Conservation (phyloP, 92 coral and sea anemone genomes). For the Porites rus region DNA sequence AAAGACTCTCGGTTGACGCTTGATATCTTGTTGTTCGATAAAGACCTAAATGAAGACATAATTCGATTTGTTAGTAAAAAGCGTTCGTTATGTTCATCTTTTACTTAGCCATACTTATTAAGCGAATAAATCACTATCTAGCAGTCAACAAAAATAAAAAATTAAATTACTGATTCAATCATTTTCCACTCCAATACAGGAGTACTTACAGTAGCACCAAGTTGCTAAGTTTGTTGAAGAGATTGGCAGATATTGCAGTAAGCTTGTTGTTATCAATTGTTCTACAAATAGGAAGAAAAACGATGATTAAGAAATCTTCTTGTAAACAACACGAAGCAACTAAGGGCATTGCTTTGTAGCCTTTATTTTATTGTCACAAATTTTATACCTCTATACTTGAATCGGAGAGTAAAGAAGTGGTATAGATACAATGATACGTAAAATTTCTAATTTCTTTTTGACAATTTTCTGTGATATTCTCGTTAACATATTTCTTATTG, state of each 20-base stretch:
- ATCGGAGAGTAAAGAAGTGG: no score
- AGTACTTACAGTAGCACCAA: constrained; percentile 26
- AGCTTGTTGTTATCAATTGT: constrained; percentile 10
- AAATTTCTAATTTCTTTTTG: no score
- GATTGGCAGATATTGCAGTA: constrained; percentile 27
- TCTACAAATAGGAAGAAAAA: not conserved
- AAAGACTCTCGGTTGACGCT: constrained; percentile 1
- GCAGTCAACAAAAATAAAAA: not conserved
- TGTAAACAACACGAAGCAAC: no score
- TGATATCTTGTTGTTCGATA: constrained; percentile 19
- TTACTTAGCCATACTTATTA: no score
- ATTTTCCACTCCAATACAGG: no score
- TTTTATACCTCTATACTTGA: no score
- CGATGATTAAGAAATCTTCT: not conserved
- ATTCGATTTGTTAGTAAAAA: not conserved
- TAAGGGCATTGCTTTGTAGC: no score
- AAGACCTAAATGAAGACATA: not conserved
- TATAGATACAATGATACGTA: no score
- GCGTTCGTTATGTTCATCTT: not conserved
- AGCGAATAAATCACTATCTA: not conserved
- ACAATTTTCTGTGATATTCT: no score
- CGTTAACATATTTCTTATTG: no score
- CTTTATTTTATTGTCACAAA: no score
- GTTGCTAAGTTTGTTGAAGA: not conserved
- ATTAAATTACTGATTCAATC: no score